These are phyloP conservation scores for Drosophila formosana DNA, from an alignment of 2,888 invertebrate species.

Conservation along the genomic window DNA sequence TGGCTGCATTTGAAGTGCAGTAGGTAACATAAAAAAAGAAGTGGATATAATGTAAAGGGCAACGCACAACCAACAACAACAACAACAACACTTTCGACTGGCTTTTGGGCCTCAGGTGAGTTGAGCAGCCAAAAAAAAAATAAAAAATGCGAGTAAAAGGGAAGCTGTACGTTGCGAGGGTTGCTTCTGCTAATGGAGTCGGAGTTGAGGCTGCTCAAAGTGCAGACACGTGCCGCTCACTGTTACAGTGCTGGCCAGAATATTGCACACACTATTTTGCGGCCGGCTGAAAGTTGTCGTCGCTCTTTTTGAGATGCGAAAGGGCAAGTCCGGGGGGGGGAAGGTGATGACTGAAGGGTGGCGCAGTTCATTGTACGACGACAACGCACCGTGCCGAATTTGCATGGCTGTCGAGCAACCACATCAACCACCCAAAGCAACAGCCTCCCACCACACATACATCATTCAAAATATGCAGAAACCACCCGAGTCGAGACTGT, in stretches of 20 bases:
- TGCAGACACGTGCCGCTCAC: constrained; percentile 79
- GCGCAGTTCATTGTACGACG: constrained; percentile 65
- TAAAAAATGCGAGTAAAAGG: not conserved
- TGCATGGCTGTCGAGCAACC: constrained; percentile 59
- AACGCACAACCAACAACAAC: constrained; percentile 17
- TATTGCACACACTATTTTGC: constrained; percentile 44
- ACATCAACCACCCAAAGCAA: constrained; percentile 29
- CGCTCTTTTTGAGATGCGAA: constrained; percentile 23
- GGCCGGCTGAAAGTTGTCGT: constrained; percentile 43
- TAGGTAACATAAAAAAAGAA: constrained; percentile 51
- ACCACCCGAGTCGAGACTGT: constrained; percentile 60
- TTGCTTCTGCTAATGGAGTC: constrained; percentile 67
- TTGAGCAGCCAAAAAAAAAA: constrained; percentile 15
- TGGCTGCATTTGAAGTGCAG: constrained; percentile 74
- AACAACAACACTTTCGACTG: constrained; percentile 16
- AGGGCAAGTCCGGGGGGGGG: not conserved
- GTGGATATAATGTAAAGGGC: constrained; percentile 22
- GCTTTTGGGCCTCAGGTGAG: constrained; percentile 34
- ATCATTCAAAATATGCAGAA: constrained; percentile 77
- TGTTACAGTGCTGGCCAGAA: constrained; percentile 61
- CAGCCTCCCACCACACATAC: constrained; percentile 49
- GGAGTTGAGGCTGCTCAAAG: constrained; percentile 58
- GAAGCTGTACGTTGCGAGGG: constrained; percentile 32
- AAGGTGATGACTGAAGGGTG: not conserved
- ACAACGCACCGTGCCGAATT: constrained; percentile 72